Evolutionary conservation across 2,888 invertebrate genomes (phyloP).

Genomic region (Cheilosia vernalis): DNA sequence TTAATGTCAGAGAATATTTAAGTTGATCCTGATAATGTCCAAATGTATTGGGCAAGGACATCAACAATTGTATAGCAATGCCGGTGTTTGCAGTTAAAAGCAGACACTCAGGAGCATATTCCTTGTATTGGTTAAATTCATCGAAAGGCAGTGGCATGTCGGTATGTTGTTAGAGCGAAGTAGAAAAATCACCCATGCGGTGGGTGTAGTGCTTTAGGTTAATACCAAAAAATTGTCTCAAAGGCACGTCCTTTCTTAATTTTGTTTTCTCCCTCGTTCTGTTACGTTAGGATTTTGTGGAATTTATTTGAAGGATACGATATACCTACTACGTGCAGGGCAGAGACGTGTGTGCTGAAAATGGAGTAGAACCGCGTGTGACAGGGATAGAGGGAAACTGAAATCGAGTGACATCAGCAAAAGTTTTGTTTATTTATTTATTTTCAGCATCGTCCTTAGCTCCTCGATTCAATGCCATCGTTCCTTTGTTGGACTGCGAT

Average conservation of each 20-base stretch:
- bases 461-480: constrained; percentile 14
- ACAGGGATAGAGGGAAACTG: constrained; percentile 6
- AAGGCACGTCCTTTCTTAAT: constrained; percentile 67
- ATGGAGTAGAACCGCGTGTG: not conserved
- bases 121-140: constrained; percentile 35
- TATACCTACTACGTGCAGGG: constrained; percentile 44
- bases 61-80: constrained; percentile 12
- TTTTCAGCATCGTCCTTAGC: constrained; percentile 20
- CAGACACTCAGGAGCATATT: constrained; percentile 47
- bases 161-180: not conserved
- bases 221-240: constrained; percentile 64
- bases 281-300: constrained; percentile 59
- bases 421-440: constrained; percentile 65
- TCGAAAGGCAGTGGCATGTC: constrained; percentile 45
- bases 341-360: constrained; percentile 19
- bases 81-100: constrained; percentile 53
- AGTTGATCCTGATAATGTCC: constrained; percentile 64
- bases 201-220: constrained; percentile 51
- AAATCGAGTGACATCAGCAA: constrained; percentile 67
- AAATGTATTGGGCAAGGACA: constrained; percentile 54
- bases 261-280: constrained; percentile 50
- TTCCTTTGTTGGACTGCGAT: constrained; percentile 29
- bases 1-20: constrained; percentile 60
- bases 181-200: constrained; percentile 26
- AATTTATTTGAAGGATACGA: constrained; percentile 57